Evolutionary conservation across 2,797 vertebrate genomes (phyloP).

Genomic region (Channa striata): DNA sequence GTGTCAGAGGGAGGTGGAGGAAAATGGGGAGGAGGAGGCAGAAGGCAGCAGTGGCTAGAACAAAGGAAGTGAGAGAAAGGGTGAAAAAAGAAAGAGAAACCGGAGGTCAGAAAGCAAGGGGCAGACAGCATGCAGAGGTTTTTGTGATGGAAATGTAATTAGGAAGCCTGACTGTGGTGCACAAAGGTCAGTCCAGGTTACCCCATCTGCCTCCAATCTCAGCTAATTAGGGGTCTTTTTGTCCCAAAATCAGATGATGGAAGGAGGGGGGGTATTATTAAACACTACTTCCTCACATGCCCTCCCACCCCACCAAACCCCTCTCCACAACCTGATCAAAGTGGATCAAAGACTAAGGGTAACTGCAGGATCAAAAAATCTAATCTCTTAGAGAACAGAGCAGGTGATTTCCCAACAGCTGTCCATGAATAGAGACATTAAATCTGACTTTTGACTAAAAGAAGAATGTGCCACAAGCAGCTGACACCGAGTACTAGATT

Average conservation of each 20-base stretch:
- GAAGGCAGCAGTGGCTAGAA: conserved; percentile 74
- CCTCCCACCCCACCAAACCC: too few species aligned
- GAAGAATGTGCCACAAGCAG: conserved; percentile 18
- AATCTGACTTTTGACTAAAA: conserved; percentile 40
- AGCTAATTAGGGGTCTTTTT: conserved; percentile 86
- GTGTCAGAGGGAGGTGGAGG: conserved; percentile 80
- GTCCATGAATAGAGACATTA: conserved; percentile 26
- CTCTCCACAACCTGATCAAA: conserved; percentile 70
- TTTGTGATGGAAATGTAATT: conserved; percentile 92
- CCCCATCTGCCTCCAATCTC: conserved; percentile 88
- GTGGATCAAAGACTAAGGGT: conserved; percentile 73
- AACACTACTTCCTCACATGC: conserved; percentile 63
- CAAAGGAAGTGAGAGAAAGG: conserved; percentile 76
- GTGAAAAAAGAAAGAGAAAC: conserved; percentile 76
- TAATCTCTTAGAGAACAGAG: conserved; percentile 59
- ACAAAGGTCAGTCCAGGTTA: conserved; percentile 83
- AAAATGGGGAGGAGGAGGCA: conserved; percentile 64
- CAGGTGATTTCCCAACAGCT: conserved; percentile 67
- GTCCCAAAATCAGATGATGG: conserved; percentile 83
- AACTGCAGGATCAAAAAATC: conserved; percentile 67
- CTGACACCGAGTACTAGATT: neutral
- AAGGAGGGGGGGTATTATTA: conserved; percentile 77
- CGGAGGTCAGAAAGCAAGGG: conserved; percentile 84
- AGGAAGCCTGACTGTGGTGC: conserved; percentile 79
- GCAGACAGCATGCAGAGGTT: conserved; percentile 80